Evolutionary conservation across 2,888 invertebrate genomes (phyloP), one percentile per base, ranked within the genome.

Genomic region (Hoplodrina ambigua): DNA sequence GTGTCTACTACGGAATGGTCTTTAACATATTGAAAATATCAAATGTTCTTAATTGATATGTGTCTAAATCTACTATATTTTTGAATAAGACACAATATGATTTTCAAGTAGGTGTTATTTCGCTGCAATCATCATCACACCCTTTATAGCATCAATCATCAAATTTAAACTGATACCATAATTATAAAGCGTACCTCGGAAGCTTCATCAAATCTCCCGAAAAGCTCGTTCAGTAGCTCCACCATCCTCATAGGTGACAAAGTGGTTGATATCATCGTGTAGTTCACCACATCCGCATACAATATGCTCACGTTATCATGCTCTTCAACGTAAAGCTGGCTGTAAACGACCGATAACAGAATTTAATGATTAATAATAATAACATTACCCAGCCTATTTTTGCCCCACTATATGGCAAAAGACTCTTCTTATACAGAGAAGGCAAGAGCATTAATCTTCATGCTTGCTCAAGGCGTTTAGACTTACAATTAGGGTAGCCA

Each of bases 221-320:
- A 99, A 0, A 99, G 96, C 89, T 99, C 98, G 87, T 99, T 99
- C 19, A 99, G 94, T 0, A 98, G 97, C 88, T 98, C 98, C 4
- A 99, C 98, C 82, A 99, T 96, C 77, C 98, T 97, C 88, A 97
- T 97, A 0, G 98, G 98, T 0, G 97, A 97, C 65, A 99, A 92
- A 1, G 97, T 97, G 0, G 98, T 98, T 0, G 99, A 99, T 92
- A 98, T 96, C 84, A 97, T 97, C 0, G 99, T 99, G 88, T 98
- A 99, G 93, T 99, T 99, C 0, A 99, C 99, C 57, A 99, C 98
- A 91, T 99, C 99, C 0, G 99, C 99, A 88, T 98, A 99, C 46
- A 99, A 93, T 79, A 99, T 98, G 82, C 98, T 98, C 2, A 99
- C 99, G 88, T 99, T 97, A 19, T 98, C 97, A 88, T 99, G 98